Evolutionary conservation across 2,888 invertebrate species (phyloP), one percentile per base, ranked within the genome.

Genomic region (Oscheius sp.): DNA sequence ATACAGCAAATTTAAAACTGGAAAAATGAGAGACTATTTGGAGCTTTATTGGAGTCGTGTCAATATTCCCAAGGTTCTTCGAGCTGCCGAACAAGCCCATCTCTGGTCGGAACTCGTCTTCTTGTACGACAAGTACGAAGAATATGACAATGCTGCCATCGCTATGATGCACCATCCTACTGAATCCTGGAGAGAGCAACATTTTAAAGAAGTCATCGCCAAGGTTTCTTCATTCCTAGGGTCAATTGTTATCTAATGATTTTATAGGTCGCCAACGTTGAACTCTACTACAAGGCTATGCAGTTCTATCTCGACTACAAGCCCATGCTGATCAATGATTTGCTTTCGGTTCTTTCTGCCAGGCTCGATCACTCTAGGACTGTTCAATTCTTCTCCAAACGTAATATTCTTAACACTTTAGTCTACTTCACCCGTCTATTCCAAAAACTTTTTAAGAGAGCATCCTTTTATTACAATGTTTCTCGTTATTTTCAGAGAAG

Each of bases 141-240:
- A 98, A 88, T 99, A 95, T 88, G 98, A 98, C 88, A 98, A 98
- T 88, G 98, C 98, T 0, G 96, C 96, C 2, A 91, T 95, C 76
- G 96, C 98, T 58, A 98, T 99, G 96, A 98, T 98, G 94, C 92
- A 92, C 76, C 98, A 99, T 89, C 98, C 98, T 39, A 96, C 95
- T 0, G 97, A 96, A 88, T 98, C 97, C 15, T 98, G 98, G 98
- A 92, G 96, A 75, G 98, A 99, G 89, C 95, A 95, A 72, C 98
- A 99, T 89, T 99, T 99, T 90, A 98, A 98, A 89, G 96, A 96
- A 86, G 87, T 89, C 71, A 88, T 89, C 76, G 88, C 89, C 46
- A 89, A 89, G 84, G 87, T 79, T 15, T 12, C 48, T 33, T 6
- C 27, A 5, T n/a, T 10, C 20, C 12, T 8, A 8, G 25, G 48